Evolutionary conservation across 2,797 vertebrate genomes (phyloP).

Genomic region (Leuciscus waleckii): DNA sequence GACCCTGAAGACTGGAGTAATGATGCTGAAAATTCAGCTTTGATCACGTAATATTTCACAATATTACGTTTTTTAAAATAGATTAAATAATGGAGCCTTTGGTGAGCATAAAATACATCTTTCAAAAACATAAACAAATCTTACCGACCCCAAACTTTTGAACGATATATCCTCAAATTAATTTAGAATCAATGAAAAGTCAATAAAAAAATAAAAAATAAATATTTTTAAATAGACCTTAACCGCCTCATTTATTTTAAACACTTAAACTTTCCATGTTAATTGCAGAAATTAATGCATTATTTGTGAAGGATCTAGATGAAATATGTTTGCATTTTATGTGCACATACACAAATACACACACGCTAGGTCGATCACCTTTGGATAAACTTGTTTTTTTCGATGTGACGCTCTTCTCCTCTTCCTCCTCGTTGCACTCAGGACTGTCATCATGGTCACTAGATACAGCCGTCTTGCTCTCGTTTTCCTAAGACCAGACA

Average conservation of each 20-base stretch:
- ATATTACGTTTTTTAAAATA: not conserved
- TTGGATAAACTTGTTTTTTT: slow-evolving; percentile 86
- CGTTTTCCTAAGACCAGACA: slow-evolving; percentile 72
- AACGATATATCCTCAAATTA: not conserved
- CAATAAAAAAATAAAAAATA: too few species aligned
- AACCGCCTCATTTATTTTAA: not conserved
- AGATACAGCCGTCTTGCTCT: slow-evolving; percentile 78
- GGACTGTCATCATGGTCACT: slow-evolving; percentile 83
- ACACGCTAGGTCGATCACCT: slow-evolving; percentile 77
- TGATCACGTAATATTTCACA: not conserved
- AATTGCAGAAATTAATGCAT: not conserved
- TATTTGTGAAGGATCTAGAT: not conserved
- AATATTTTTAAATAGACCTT: not conserved
- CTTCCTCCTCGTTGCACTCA: slow-evolving; percentile 84
- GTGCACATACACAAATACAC: slow-evolving; percentile 24
- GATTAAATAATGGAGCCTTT: not conserved
- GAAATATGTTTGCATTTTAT: not conserved
- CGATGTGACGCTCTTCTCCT: slow-evolving; percentile 84
- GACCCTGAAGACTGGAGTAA: not conserved
- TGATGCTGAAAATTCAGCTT: not conserved
- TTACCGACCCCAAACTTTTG: not conserved
- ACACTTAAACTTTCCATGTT: not conserved
- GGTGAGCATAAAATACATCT: not conserved
- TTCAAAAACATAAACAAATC: not conserved
- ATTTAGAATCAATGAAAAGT: not conserved